Conservation (phyloP, 2,888 invertebrate genomes). For the Archips xylosteana region DNA sequence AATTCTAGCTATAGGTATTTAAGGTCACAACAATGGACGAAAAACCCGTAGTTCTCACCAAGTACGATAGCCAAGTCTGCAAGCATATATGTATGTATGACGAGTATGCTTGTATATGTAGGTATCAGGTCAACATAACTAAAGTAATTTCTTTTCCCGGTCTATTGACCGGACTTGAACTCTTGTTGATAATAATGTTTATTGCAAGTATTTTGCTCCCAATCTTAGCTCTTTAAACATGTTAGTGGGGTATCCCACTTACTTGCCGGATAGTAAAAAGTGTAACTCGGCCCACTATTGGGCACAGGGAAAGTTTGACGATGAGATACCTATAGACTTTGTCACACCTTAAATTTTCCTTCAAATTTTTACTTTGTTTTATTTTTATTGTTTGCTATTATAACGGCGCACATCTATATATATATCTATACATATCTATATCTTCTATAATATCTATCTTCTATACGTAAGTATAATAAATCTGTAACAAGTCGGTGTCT, state of each 20-base stretch:
- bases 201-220: slow-evolving; percentile 22
- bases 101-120: neutral
- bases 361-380: too few relatives aligned
- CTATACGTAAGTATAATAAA: too few relatives aligned
- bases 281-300: neutral
- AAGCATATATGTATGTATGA: neutral
- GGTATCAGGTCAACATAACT: neutral
- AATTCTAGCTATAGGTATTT: too few relatives aligned
- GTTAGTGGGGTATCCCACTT: slow-evolving; percentile 8
- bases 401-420: too few relatives aligned
- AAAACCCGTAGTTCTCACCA: too few relatives aligned
- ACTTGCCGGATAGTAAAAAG: neutral
- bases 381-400: too few relatives aligned
- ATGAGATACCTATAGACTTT: neutral
- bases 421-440: too few relatives aligned
- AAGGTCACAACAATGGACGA: too few relatives aligned
- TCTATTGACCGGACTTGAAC: slow-evolving; percentile 19
- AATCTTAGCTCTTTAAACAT: neutral
- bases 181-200: slow-evolving; percentile 25
- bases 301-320: neutral
- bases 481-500: too few relatives aligned
- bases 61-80: too few relatives aligned
- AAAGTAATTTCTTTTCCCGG: slow-evolving; percentile 3
- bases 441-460: too few relatives aligned
- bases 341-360: neutral